Evolutionary conservation across 2,888 invertebrate species (phyloP), one percentile per base, ranked within the genome.

Genomic region (Agrotis clavis): DNA sequence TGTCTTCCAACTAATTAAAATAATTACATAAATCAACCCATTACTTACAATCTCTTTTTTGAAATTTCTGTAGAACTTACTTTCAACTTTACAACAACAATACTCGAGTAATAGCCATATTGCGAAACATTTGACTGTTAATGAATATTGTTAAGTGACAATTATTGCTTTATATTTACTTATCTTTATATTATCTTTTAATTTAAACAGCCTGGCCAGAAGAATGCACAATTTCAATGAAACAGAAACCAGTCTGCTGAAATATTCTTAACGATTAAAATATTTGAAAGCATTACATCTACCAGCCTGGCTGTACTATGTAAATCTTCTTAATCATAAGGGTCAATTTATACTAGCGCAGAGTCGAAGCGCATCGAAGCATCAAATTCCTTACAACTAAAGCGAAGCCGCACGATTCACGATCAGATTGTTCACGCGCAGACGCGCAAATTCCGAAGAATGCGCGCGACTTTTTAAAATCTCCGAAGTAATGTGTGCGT

Each of bases 101-200:
- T 21, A 21, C 14, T 53, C 21, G 21, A n/a, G n/a, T 21, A 14
- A 21, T 6, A 6, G 14, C 6, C 14, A 21, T 4, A 47, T 47
- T 16, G 5, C 14, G 21, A 14, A 21, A 53, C 21, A 21, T 53
- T n/a, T 53, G 21, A 14, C 30, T 13, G 30, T 13, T 30, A n/a
- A 16, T 56, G n/a, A n/a, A 35, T 13, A 35, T 35, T 57, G 14
- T n/a, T 57, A 57, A 57, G 14, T 35, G 14, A 57, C 41, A 57
- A 21, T 67, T 66, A 74, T 70, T 82, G 68, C 71, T 80, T 71
- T 73, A 80, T 48, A 59, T n/a, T n/a, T n/a, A n/a, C n/a, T n/a
- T n/a, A n/a, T n/a, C n/a, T n/a, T n/a, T n/a, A 53, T n/a, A 21
- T n/a, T 35, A n/a, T 21, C 45, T 16, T 0, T 50, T 13, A 19